Evolutionary conservation across 2,888 invertebrate species (phyloP).

Genomic region (Chorisops tibialis): DNA sequence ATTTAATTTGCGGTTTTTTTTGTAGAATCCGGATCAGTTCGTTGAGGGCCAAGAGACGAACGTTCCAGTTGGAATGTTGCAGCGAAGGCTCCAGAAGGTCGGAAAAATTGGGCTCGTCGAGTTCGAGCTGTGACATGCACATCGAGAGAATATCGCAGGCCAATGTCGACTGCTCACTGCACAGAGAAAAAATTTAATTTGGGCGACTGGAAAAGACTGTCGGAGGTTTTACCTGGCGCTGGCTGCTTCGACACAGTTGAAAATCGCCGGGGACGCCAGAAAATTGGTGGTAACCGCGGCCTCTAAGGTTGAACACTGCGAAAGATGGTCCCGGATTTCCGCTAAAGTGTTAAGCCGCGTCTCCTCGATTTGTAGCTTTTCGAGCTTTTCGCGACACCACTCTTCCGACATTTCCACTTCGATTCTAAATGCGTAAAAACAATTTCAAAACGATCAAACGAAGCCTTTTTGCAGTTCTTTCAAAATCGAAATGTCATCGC

Average conservation of each 20-base stretch:
- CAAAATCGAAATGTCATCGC: constrained; percentile 23
- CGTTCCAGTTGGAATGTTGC: constrained; percentile 60
- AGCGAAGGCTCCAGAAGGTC: constrained; percentile 61
- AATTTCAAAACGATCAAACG: background rate
- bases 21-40: constrained; percentile 54
- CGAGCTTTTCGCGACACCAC: constrained; percentile 54
- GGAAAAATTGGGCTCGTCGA: constrained; percentile 62
- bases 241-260: constrained; percentile 61
- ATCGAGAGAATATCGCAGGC: constrained; percentile 64
- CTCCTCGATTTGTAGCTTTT: constrained; percentile 52
- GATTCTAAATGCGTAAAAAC: background rate
- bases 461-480: background rate
- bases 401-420: constrained; percentile 47
- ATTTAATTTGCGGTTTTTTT: constrained; percentile 27
- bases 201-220: constrained; percentile 24
- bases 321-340: constrained; percentile 53
- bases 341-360: constrained; percentile 51
- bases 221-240: constrained; percentile 51
- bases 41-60: constrained; percentile 62
- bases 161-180: constrained; percentile 59
- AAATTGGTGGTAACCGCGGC: constrained; percentile 47
- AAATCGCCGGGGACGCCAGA: constrained; percentile 59
- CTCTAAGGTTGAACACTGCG: constrained; percentile 49
- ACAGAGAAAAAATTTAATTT: constrained; percentile 32
- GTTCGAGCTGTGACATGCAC: constrained; percentile 62